A percentile compares a stretch with the other conserved stretches of the same genome.
These are phyloP conservation scores for Darwinula stevensoni DNA, from an alignment of 2,888 invertebrate genomes.

Conservation along the genomic window DNA sequence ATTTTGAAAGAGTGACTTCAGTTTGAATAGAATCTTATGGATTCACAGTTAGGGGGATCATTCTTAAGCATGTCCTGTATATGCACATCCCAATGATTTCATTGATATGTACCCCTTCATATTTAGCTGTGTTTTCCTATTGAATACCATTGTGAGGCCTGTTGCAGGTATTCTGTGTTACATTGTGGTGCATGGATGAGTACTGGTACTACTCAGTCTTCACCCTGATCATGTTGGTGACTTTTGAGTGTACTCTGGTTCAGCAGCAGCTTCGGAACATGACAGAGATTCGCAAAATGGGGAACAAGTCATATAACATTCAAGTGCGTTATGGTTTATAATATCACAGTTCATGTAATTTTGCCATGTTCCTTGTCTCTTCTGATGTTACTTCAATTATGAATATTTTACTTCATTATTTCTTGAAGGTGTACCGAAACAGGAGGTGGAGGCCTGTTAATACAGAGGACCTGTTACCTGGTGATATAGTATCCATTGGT, in stretches of 20 bases:
- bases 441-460: constrained; percentile 59
- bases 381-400: neutral
- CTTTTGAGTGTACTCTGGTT: constrained; percentile 91
- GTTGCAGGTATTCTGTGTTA: constrained; percentile 61
- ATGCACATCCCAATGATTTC: too few relatives aligned
- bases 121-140: too few relatives aligned
- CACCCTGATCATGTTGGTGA: constrained; percentile 75
- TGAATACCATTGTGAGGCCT: too few relatives aligned
- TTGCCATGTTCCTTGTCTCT: neutral
- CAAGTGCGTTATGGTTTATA: constrained; percentile 19
- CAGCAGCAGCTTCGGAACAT: constrained; percentile 93
- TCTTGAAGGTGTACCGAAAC: constrained; percentile 46
- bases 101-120: too few relatives aligned
- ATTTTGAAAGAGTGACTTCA: too few relatives aligned
- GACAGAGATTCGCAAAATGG: constrained; percentile 98
- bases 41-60: too few relatives aligned
- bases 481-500: constrained; percentile 80
- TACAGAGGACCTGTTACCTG: constrained; percentile 69
- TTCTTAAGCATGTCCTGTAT: too few relatives aligned
- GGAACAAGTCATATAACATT: constrained; percentile 77
- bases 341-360: neutral
- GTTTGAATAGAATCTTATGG: too few relatives aligned
- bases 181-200: constrained; percentile 93
- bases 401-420: constrained; percentile 1
- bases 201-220: constrained; percentile 94